A percentile compares a stretch with the other conserved stretches of the same genome.
phyloP scores from a whole-genome alignment of 2,888 invertebrate species.

The Thumatha senex region DNA sequence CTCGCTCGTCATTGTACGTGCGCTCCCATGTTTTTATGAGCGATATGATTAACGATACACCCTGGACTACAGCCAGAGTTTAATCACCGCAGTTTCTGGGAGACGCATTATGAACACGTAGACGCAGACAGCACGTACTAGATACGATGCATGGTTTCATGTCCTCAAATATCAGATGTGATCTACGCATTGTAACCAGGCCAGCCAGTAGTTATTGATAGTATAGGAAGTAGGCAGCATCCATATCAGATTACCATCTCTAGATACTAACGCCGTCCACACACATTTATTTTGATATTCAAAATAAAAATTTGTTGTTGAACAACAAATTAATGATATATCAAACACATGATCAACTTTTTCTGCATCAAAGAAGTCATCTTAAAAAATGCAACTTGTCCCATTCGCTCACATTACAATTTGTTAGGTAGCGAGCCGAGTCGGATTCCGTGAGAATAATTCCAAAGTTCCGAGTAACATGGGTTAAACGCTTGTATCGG shows the following conservation, averaged over 20 bases:
- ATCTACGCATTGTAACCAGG: constrained; percentile 34
- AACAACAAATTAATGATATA: constrained; percentile 29
- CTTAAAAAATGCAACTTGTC: constrained; percentile 48
- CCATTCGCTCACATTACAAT: constrained; percentile 67
- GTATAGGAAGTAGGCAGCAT: constrained; percentile 33
- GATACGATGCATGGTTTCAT: constrained; percentile 38
- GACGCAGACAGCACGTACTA: constrained; percentile 44
- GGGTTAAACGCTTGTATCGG: constrained; percentile 81
- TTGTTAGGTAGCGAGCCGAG: constrained; percentile 63
- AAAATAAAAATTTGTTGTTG: background rate
- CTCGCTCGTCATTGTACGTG: constrained; percentile 42
- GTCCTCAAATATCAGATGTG: constrained; percentile 43
- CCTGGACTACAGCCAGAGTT: constrained; percentile 36
- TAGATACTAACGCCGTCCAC: background rate
- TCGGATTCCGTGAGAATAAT: constrained; percentile 74
- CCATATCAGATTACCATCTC: constrained; percentile 34
- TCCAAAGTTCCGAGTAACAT: constrained; percentile 77
- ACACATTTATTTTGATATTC: constrained; percentile 6
- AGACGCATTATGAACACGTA: constrained; percentile 59
- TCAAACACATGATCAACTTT: constrained; percentile 32
- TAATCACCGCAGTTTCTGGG: constrained; percentile 53
- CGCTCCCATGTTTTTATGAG: constrained; percentile 59
- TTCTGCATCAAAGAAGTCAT: constrained; percentile 33
- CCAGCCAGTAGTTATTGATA: constrained; percentile 20
- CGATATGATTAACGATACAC: constrained; percentile 66